Evolutionary conservation across 1,140 invertebrate species (phyloP), one percentile per base, ranked within the genome.

Genomic region (Cardiocondyla obscurior): DNA sequence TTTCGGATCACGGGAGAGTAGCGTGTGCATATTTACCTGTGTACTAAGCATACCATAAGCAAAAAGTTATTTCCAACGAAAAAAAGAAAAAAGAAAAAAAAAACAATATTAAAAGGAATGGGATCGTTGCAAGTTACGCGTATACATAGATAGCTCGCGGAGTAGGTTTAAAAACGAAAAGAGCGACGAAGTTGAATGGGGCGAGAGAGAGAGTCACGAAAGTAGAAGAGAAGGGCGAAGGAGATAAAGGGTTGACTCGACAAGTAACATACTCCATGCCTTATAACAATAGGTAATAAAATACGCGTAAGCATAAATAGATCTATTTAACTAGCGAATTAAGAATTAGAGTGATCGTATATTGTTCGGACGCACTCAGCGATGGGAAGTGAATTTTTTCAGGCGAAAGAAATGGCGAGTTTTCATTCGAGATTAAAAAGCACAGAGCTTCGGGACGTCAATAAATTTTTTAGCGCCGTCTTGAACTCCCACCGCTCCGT

Each of bases 231-330:
- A 65, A 25, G 14, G 36, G 51, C 8, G 33, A 60, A 46, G 76
- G 44, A 36, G 46, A 57, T 30, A 30, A 33, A 73, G 39, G 46
- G 19, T 79, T 69, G 74, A 86, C 81, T 86, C 82, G 77, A 92
- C 88, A 92, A 91, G 90, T 92, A 91, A 93, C 90, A 93, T 93
- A 93, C 92, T 94, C 92, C 93, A 94, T 94, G 93, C 93, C 93
- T 94, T 94, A 94, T 88, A 89, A 92, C 90, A 90, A 92, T 93
- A 93, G 91, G 90, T 91, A 90, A 92, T 92, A 92, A 90, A 91
- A 81, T 90, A 92, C 77, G 84, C 89, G 79, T 91, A 91, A 91
- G 89, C 85, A 87, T 93, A 93, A 89, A 86, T 91, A 92, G 90
- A 90, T 82, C 83, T 89, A 91, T 89, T 88, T 88, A 90, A 89